Percentiles rank a stretch among this genome's conserved stretches.
phyloP scores from a whole-genome alignment of 1,140 invertebrate genomes.

The Ceratoteleas bidentatus region DNA sequence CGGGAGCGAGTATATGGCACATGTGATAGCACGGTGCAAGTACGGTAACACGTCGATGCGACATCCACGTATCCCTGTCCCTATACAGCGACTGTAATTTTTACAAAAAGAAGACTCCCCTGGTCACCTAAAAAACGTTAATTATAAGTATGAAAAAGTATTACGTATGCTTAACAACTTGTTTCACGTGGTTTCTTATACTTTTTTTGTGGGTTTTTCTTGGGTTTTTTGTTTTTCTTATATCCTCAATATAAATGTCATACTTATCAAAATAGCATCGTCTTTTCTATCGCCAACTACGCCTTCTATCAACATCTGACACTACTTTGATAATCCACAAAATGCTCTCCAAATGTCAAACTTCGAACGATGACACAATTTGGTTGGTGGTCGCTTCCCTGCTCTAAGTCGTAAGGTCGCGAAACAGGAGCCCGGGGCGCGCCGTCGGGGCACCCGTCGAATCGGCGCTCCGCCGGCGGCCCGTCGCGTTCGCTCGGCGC shows the following conservation, averaged over 20 bases:
- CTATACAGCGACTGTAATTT: conserved; percentile 53
- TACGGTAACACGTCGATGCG: conserved; percentile 40
- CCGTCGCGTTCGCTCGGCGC: conserved; percentile 8
- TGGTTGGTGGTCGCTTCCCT: neutral
- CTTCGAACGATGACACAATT: conserved; percentile 49
- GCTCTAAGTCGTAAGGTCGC: conserved; percentile 20
- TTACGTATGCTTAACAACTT: conserved; percentile 63
- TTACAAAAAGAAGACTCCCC: conserved; percentile 59
- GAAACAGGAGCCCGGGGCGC: neutral
- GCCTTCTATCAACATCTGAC: conserved; percentile 53
- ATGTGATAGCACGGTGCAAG: conserved; percentile 60
- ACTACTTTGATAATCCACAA: conserved; percentile 65
- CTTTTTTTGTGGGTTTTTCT: conserved; percentile 1
- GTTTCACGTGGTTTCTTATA: conserved; percentile 35
- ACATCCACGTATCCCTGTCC: conserved; percentile 32
- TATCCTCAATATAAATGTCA: conserved; percentile 51
- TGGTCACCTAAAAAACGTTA: conserved; percentile 41
- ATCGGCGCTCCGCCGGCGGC: conserved; percentile 3
- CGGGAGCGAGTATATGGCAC: conserved; percentile 48
- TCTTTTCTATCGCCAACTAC: conserved; percentile 60
- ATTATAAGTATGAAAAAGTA: conserved; percentile 57
- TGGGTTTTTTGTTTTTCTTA: conserved; percentile 9
- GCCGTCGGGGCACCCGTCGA: neutral
- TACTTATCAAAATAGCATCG: conserved; percentile 66
- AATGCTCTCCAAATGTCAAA: conserved; percentile 60